These are phyloP conservation scores for Nomada fabriciana DNA, from an alignment of 2,888 invertebrate species.

Conservation along the genomic window DNA sequence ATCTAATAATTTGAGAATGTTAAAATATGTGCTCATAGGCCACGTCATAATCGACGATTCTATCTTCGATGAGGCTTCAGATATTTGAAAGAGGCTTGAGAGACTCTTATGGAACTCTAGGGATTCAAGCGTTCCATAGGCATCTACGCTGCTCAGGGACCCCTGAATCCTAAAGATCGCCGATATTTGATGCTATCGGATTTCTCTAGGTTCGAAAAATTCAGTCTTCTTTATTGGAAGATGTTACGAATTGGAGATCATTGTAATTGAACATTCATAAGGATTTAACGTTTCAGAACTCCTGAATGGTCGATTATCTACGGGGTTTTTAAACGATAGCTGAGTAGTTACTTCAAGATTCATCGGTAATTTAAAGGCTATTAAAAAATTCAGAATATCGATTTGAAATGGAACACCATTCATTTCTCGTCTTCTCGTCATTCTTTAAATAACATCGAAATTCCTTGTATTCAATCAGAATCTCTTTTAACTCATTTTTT, in stretches of 20 bases:
- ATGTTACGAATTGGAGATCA: not conserved
- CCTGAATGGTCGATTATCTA: too few relatives aligned
- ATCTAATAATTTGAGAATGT: not conserved
- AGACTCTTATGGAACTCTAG: not conserved
- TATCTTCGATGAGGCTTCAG: not conserved
- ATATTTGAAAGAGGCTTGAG: not conserved
- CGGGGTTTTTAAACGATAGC: too few relatives aligned
- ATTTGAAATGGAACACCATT: too few relatives aligned
- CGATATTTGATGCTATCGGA: not conserved
- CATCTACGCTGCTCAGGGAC: not conserved
- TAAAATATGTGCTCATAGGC: not conserved
- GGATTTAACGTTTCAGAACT: too few relatives aligned
- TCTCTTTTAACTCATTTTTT: too few relatives aligned
- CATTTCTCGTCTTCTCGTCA: too few relatives aligned
- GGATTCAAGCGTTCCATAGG: not conserved
- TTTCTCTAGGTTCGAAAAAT: not conserved
- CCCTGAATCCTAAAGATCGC: not conserved
- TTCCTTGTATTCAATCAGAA: too few relatives aligned
- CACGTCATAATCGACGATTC: not conserved
- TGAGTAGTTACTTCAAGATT: too few relatives aligned
- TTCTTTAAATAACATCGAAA: too few relatives aligned
- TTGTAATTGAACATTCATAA: too few relatives aligned
- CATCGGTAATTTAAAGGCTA: too few relatives aligned
- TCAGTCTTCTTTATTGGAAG: not conserved
- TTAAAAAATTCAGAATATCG: too few relatives aligned